Base-by-base conservation (phyloP, 2,113 vertebrate species). In the Calyptomena viridis region DNA sequence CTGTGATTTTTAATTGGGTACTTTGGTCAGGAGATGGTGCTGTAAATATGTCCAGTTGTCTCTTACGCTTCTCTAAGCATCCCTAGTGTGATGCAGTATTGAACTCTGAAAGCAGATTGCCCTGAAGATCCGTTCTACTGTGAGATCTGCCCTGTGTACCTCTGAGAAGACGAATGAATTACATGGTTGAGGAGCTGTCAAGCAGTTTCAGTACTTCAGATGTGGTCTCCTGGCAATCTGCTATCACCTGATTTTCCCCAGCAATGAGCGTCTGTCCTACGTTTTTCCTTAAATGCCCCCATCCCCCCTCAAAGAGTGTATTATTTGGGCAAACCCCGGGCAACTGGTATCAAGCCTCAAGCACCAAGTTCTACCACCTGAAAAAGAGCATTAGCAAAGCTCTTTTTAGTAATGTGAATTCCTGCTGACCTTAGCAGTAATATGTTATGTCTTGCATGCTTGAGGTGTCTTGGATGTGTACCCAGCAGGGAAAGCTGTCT, bases 21-120 rank as follows among this genome's bases (percentile, higher is more conserved):
- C 30, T 93, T 88, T n/a, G 44, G 79, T 95, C 87, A 93, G 90
- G 89, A 95, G 93, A 83, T 90, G 93, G 80, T 95, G 85, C 88
- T 96, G 82, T 95, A 78, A 94, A 96, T 96, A 92, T 78, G 68
- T 81, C 75, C 85, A 82, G 90, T 59, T 91, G 71, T 88, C 85
- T 93, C 81, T 93, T 56, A 64, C 56, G 88, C 37, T 81, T 73
- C 37, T 77, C 12, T 92, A 30, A 71, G 68, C 76, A 78, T 81
- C 60, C 14, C 52, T 37, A 52, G 73, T 28, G 64, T 47, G 52
- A 6, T 47, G 47, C 0, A 1, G 15, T 28, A 44, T 28, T 90
- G 91, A 83, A 30, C 59, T 90, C 71, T 56, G 85, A 37, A 67
- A 59, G 90, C 84, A 80, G 78, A 63, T 49, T 77, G 75, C 79